Evolutionary conservation across 2,113 vertebrate species (phyloP), one percentile per base, ranked within the genome.

Genomic region (Eira barbara): DNA sequence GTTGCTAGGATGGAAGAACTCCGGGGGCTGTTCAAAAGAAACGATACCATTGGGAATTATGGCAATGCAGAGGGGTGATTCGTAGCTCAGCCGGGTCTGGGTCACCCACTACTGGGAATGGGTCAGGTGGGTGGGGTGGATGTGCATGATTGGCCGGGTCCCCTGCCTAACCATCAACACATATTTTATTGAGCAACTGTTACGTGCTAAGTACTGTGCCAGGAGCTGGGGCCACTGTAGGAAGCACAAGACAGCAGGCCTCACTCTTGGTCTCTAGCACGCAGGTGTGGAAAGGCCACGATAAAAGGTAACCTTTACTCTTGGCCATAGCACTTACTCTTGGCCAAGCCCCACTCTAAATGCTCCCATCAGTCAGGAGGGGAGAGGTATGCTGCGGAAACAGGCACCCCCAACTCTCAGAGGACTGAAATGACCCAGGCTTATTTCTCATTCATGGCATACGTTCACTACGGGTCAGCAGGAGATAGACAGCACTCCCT

Each of bases 1-100:
- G 12, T 97, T 97, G 95, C 97, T 98, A 95, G 85, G 94, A 73
- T 78, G 91, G 93, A 97, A 88, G 93, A 94, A 97, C 78, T 89
- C 91, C 10, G 27, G 74, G 79, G 65, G 49, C 78, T 86, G 59
- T 97, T 96, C 80, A 57, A 93, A 82, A 91, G 92, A 94, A 96
- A 89, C 31, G 89, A 90, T 91, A 88, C 91, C 88, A 39, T 9
- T 94, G 96, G 97, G 97, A 97, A 97, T 97, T 93, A 96, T 59
- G 85, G 88, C 65, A 1, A 9, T 25, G 49, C 36, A 47, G 83
- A 95, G 20, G 47, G 76, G 78, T 78, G 86, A 82, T 36, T 91
- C 93, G 95, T 63, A 94, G 74, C 25, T 17, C 15, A 42, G n/a
- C 59, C 49, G 7, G 57, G 20, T 90, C 57, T 27, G 20, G 39